Evolutionary conservation across 2,797 vertebrate genomes (phyloP).

Genomic region (Scyliorhinus canicula): DNA sequence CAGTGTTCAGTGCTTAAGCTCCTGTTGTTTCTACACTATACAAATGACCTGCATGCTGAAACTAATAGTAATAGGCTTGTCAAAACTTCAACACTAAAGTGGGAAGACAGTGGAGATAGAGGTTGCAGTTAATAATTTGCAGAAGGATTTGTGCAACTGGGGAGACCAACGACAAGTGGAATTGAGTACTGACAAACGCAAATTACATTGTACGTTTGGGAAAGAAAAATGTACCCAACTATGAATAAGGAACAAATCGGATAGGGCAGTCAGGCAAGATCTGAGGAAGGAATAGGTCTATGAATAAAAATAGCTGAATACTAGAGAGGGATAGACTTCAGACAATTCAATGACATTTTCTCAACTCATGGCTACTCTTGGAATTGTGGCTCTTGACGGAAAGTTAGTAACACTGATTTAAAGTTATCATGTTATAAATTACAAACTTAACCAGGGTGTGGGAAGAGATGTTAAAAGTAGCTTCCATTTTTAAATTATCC

Average conservation of each 20-base stretch:
- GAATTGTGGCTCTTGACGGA: neutral
- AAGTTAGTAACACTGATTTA: neutral
- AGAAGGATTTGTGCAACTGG: neutral
- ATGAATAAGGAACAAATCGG: neutral
- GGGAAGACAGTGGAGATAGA: neutral
- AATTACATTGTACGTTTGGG: neutral
- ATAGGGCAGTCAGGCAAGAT: neutral
- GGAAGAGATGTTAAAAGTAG: neutral
- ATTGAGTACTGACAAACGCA: neutral
- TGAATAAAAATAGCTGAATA: neutral
- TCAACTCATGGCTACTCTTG: neutral
- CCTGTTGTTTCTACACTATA: neutral
- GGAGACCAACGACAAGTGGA: neutral
- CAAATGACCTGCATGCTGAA: neutral
- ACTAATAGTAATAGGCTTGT: neutral
- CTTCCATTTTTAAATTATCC: neutral
- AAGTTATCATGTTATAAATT: neutral
- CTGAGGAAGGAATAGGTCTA: neutral
- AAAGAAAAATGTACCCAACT: neutral
- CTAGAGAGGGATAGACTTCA: neutral
- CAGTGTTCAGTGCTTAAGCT: neutral
- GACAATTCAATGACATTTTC: neutral
- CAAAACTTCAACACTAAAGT: neutral
- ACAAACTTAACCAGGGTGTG: neutral
- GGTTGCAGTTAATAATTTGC: neutral